Conservation (phyloP, 2,797 vertebrate genomes). For the Acanthiza pusilla region DNA sequence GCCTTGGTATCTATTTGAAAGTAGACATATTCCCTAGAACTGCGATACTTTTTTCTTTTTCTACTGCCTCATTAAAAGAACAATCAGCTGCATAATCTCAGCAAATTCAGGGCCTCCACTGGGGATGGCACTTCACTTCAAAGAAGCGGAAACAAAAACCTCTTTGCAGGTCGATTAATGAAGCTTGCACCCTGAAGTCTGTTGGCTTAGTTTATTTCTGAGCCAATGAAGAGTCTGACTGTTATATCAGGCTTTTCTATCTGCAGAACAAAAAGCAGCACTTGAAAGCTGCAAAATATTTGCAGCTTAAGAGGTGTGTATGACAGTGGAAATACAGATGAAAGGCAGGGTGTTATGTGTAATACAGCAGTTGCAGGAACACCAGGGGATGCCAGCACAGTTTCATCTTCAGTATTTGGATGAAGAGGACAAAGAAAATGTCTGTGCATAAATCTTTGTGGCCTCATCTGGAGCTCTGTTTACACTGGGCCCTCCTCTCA, state of each 20-base stretch:
- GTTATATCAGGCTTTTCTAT: not conserved
- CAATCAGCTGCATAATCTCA: not conserved
- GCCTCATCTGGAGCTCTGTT: slow-evolving; percentile 21
- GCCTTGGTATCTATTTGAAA: not conserved
- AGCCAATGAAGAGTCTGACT: not conserved
- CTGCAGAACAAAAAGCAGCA: not conserved
- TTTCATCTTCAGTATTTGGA: not conserved
- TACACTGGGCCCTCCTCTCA: not conserved
- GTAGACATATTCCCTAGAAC: not conserved
- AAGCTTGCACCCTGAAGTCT: not conserved
- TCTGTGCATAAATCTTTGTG: not conserved
- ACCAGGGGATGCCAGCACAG: not conserved
- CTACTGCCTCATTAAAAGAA: not conserved
- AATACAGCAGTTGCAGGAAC: not conserved
- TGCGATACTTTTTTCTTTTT: not conserved
- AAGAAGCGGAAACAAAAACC: not conserved
- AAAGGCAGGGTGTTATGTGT: not conserved
- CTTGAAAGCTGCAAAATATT: not conserved
- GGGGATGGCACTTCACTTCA: not conserved
- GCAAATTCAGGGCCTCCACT: not conserved
- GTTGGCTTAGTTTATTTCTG: not conserved
- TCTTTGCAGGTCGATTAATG: slow-evolving; percentile 2
- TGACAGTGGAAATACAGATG: not conserved
- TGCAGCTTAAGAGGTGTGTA: not conserved
- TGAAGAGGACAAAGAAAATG: not conserved